Base-by-base conservation (phyloP, 2,888 invertebrate genomes). In the Acrocyrtus sp. region DNA sequence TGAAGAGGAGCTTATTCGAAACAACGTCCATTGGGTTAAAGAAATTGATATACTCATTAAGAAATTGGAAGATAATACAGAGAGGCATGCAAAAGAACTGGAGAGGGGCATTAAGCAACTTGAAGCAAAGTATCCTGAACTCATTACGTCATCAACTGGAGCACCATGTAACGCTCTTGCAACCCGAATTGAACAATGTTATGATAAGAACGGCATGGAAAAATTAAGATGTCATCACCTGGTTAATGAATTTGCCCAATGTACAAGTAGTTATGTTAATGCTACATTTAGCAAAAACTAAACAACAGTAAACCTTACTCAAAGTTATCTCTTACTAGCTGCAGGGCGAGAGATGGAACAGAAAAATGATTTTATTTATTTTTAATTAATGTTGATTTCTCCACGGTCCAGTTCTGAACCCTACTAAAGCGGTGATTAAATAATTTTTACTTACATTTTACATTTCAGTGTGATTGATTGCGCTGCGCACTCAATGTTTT, bases 201-300 rank as follows among this genome's bases (percentile, higher is more conserved):
- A 67, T 29, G 41, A 47, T 19, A 41, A 45, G 10, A 67, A 67
- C n/a, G n/a, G 21, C 17, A 29, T 12, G 17, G 43, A 67, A 29
- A 24, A 58, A 17, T 41, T 67, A 26, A 67, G 53, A 60, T 67
- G 67, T 21, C 58, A 24, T 41, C 43, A 43, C 2, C 27, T 67
- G 10, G 67, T 67, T 3, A 50, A 21, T 12, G 21, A 67, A 15
- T 67, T 67, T 53, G 67, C 60, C 3, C 1, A 60, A 21, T 67
- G 67, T 34, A 45, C 67, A 12, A 39, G 41, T 26, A 19, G 27
- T 15, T 4, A 22, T 57, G 51, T n/a, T 26, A 15, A 8, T 50
- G 50, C 21, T n/a, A n/a, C n/a, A n/a, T n/a, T n/a, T n/a, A n/a
- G n/a, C n/a, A n/a, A n/a, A n/a, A n/a, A n/a, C n/a, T n/a, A n/a